A percentile compares a stretch with the other conserved stretches of the same genome.
These are phyloP conservation scores for Otolemur crassicaudatus DNA, from an alignment of 2,797 vertebrate genomes.

Conservation along the genomic window DNA sequence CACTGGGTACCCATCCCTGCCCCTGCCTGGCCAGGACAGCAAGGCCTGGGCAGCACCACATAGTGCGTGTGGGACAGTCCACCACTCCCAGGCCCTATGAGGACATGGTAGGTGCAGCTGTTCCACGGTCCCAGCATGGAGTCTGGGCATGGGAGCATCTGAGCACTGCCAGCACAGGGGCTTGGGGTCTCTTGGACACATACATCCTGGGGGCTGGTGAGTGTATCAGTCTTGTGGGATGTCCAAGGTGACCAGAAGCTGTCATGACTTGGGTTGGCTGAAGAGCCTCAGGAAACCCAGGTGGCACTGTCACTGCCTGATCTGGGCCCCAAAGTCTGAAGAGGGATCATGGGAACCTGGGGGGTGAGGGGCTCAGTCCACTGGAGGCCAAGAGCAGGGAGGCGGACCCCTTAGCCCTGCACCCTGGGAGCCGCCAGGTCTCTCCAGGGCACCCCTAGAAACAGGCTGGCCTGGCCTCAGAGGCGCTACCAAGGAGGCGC, in stretches of 20 bases:
- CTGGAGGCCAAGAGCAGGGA: slow-evolving; percentile 79
- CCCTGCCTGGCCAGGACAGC: accelerated
- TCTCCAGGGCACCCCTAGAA: slow-evolving; percentile 41
- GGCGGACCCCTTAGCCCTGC: too few species aligned
- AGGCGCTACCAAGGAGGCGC: slow-evolving; percentile 56
- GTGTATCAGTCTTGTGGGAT: accelerated
- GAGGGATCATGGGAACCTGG: neutral
- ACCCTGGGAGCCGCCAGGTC: neutral
- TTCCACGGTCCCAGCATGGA: neutral
- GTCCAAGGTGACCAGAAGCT: slow-evolving; percentile 62
- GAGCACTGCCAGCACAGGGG: accelerated
- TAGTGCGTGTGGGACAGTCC: neutral
- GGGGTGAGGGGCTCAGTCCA: slow-evolving; percentile 16
- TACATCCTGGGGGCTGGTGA: too few species aligned
- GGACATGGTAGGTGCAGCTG: accelerated
- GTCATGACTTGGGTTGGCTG: neutral
- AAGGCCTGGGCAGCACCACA: neutral
- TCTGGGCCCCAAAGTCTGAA: accelerated
- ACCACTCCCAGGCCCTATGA: neutral
- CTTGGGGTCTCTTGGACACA: neutral
- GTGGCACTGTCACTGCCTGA: neutral
- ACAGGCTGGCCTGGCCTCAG: neutral
- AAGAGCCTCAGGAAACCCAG: neutral
- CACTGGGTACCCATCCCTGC: neutral
- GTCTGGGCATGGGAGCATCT: accelerated